A percentile compares a stretch with the other conserved stretches of the same genome.
phyloP scores from a whole-genome alignment of 2,888 invertebrate genomes.

The Homarus gammarus region DNA sequence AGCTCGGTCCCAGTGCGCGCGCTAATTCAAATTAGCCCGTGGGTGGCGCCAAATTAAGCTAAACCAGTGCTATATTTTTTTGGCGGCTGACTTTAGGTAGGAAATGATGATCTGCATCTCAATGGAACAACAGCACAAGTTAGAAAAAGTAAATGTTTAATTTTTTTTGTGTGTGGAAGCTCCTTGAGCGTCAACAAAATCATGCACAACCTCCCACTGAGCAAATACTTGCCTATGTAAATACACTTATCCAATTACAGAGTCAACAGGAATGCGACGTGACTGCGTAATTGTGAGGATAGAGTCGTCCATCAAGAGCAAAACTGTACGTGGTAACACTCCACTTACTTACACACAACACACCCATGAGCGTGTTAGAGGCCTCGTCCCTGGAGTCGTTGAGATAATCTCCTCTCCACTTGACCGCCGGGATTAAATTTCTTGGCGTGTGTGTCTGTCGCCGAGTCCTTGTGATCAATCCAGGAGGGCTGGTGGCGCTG shows the following conservation, averaged over 20 bases:
- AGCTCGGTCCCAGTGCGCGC: slow-evolving; percentile 57
- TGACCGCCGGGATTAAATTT: slow-evolving; percentile 1
- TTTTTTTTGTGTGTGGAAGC: no score
- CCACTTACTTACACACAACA: slow-evolving; percentile 17
- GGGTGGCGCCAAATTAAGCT: slow-evolving; percentile 64
- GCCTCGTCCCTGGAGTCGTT: not conserved
- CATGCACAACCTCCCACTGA: not conserved
- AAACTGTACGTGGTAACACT: not conserved
- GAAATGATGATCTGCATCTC: not conserved
- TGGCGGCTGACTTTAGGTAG: not conserved
- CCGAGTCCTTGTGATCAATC: not conserved
- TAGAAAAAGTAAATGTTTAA: not conserved
- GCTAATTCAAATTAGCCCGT: slow-evolving; percentile 63
- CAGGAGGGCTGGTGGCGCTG: not conserved
- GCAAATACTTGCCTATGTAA: not conserved
- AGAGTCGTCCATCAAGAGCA: not conserved
- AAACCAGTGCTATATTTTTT: slow-evolving; percentile 33
- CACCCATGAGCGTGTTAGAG: not conserved
- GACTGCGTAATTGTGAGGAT: not conserved
- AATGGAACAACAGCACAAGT: not conserved
- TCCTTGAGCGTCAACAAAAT: not conserved
- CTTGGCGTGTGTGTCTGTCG: slow-evolving; percentile 33
- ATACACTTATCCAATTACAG: not conserved
- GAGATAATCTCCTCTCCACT: slow-evolving; percentile 1
- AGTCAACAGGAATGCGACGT: not conserved